Percentiles rank a stretch among this genome's conserved stretches.
Conservation (phyloP, 2,113 vertebrate species). For the Caracal caracal region DNA sequence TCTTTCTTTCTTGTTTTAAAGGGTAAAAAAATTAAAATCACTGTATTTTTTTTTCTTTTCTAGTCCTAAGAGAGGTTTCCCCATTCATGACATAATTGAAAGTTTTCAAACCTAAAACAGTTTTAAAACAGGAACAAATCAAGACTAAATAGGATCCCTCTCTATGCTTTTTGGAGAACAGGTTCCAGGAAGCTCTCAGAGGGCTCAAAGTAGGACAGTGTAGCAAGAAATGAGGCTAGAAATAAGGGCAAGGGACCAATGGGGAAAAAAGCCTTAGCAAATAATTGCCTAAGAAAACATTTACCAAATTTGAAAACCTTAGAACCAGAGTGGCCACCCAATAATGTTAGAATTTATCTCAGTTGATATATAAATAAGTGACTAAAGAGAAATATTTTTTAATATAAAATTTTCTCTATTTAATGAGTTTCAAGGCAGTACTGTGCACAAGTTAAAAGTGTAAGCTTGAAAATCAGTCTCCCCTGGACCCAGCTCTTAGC, state of each 20-base stretch:
- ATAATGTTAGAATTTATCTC: neutral
- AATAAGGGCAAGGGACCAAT: conserved; percentile 59
- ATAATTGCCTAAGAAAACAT: conserved; percentile 51
- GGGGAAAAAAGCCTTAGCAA: conserved; percentile 27
- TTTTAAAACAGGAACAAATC: conserved; percentile 70
- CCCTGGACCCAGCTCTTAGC: neutral
- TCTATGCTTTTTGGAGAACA: conserved; percentile 53
- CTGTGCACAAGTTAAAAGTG: neutral
- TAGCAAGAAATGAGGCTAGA: conserved; percentile 72
- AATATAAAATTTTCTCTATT: neutral
- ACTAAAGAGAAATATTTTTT: neutral
- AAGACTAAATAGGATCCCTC: conserved; percentile 60
- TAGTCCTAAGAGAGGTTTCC: conserved; percentile 75
- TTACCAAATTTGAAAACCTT: neutral
- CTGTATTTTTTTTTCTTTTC: conserved; percentile 60
- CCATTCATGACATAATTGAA: conserved; percentile 81
- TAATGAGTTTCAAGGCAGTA: neutral
- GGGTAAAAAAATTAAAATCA: conserved; percentile 74
- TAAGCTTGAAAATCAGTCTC: neutral
- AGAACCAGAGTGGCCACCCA: neutral
- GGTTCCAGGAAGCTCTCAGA: conserved; percentile 58
- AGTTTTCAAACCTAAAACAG: conserved; percentile 70
- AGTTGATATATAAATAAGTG: neutral
- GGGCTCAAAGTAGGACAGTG: conserved; percentile 77
- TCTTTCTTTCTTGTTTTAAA: conserved; percentile 73